Evolutionary conservation across 2,888 invertebrate species (phyloP), one percentile per base, ranked within the genome.

Genomic region (Anarsia innoxiella): DNA sequence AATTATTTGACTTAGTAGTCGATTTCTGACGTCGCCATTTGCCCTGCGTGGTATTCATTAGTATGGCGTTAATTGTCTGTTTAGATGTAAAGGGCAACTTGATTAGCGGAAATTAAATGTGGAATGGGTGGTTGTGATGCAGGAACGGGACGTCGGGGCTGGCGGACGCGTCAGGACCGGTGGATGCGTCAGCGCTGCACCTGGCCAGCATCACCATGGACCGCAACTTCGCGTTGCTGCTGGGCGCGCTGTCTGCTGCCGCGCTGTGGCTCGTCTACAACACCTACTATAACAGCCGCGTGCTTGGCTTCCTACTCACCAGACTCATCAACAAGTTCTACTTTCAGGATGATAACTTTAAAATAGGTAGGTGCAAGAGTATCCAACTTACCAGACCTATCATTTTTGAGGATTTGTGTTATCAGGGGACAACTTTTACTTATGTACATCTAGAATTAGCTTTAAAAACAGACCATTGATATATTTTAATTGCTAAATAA

Each of bases 241-340:
- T 96, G 13, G 91, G 91, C 55, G 95, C 95, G 40, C 86, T 96
- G 33, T 87, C 93, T 52, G 91, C 93, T 44, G 93, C 94, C 12
- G 92, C 95, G 63, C 87, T 91, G 25, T 98, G 97, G 97, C 90
- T 96, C 35, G 92, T 96, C 50, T 98, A 97, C 78, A 93, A 96
- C 59, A 93, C 94, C 0, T 97, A 95, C 79, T 98, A 97, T 83
- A 97, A 97, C 75, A 96, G 96, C 36, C 89, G 97, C 44, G 90
- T 98, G 2, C 88, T 96, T 51, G 98, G 97, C 15, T 93, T 94
- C 64, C 88, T 97, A 58, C 87, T 97, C 37, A 97, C 97, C 5
- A 91, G 93, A 69, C 87, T 96, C 38, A 88, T 94, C 36, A 97
- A 97, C 80, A 90, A 91, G 63, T 92, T 97, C 76, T 90, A 94